These are phyloP conservation scores for Ammospiza nelsoni DNA, from an alignment of 2,113 vertebrate genomes.

Conservation along the genomic window DNA sequence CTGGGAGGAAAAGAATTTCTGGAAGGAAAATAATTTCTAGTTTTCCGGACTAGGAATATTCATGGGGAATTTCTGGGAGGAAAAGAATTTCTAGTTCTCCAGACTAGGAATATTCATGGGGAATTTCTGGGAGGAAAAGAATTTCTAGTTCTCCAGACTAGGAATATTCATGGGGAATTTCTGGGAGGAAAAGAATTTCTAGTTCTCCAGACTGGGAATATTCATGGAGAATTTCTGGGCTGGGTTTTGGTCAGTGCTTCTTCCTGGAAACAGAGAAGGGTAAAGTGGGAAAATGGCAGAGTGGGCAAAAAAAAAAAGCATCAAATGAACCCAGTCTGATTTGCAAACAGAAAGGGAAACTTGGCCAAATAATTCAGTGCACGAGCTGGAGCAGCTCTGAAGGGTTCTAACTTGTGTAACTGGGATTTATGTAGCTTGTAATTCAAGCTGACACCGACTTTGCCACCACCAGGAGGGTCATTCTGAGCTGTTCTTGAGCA, in stretches of 20 bases:
- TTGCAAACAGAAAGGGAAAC: not conserved
- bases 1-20: too few species aligned
- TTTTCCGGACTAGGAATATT: not conserved
- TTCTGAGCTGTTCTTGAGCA: not conserved
- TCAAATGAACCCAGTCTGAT: not conserved
- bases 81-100: too few species aligned
- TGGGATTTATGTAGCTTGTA: conserved; percentile 3
- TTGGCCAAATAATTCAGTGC: not conserved
- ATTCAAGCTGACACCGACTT: conserved; percentile 24
- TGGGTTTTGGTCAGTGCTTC: not conserved
- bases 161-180: not conserved
- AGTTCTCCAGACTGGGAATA: not conserved
- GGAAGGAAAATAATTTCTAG: too few species aligned
- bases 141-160: not conserved
- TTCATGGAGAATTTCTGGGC: not conserved
- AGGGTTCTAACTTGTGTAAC: not conserved
- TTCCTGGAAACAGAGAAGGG: not conserved
- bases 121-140: too few species aligned
- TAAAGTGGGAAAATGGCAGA: not conserved
- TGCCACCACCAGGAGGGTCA: not conserved
- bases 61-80: not conserved
- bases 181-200: not conserved
- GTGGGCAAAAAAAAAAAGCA: rapidly evolving
- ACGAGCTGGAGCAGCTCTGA: not conserved
- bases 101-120: not conserved